These are phyloP conservation scores for Pollenia amentaria DNA, from an alignment of 2,888 invertebrate genomes.

Conservation along the genomic window DNA sequence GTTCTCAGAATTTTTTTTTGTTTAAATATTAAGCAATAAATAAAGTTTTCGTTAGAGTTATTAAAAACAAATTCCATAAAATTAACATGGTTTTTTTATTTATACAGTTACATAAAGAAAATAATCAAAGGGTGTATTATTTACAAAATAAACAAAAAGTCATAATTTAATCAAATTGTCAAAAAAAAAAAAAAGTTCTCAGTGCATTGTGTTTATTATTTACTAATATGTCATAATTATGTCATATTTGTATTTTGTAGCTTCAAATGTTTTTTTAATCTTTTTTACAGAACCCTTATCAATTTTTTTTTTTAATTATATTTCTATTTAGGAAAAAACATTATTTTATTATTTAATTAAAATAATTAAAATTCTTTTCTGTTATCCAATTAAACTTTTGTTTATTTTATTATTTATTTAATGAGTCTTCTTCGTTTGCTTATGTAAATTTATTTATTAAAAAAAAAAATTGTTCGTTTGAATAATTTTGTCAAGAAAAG, in stretches of 20 bases:
- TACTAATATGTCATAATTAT: conserved; percentile 33
- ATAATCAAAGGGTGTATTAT: not conserved
- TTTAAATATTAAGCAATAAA: conserved; percentile 48
- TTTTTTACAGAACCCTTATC: not conserved
- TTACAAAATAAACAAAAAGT: not conserved
- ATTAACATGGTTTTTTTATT: conserved; percentile 13
- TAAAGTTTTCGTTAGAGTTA: conserved; percentile 12
- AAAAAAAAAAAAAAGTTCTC: not conserved
- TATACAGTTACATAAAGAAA: not conserved
- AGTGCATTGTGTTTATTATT: not conserved
- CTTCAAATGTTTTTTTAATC: not conserved
- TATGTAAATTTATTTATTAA: conserved; percentile 38
- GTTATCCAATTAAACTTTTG: conserved; percentile 27
- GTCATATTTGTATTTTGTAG: not conserved
- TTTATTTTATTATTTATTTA: conserved; percentile 32
- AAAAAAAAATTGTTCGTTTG: not conserved
- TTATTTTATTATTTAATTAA: not conserved
- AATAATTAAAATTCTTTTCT: conserved; percentile 27
- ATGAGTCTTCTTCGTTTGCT: conserved; percentile 23
- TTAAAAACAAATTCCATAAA: conserved; percentile 42
- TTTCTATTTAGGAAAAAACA: not conserved
- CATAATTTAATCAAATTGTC: conserved; percentile 20
- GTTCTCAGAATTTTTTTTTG: not conserved
- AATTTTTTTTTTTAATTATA: not conserved
- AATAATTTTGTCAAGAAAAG: not conserved